Base-by-base conservation (phyloP, 2,113 vertebrate species). In the Speoplatyrhinus poulsoni region DNA sequence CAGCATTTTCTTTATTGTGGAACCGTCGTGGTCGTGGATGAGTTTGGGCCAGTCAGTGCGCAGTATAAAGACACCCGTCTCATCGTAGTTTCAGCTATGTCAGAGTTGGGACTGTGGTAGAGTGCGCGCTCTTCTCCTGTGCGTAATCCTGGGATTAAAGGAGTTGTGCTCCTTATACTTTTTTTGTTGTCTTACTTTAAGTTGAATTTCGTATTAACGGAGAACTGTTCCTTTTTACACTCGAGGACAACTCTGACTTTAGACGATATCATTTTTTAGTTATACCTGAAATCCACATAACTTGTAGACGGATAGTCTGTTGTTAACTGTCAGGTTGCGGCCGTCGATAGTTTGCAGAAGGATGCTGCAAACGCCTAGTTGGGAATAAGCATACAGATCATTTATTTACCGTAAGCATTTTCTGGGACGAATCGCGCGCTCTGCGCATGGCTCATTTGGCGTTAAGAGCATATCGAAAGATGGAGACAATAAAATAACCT, bases 131-230 rank as follows among this genome's bases (percentile, higher is more conserved):
- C 63, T 46, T 65, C 71, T 66, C 58, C 50, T 46, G 70, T 72
- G 82, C 73, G 72, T 79, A 82, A 70, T 33, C n/a, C n/a, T n/a
- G n/a, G 46, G 55, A 55, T 26, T 46, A 6, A 41, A 41, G 5
- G 7, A 41, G 36, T 41, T 41, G 36, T 1, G 36, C 36, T 41
- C 5, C 5, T 6, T 8, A 8, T 41, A 6, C 36, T 41, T 41
- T 41, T 41, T 41, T 19, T 41, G 36, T 41, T 41, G 36, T 41
- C 36, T 41, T 41, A 41, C 36, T 41, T 41, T 7, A 5, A 8
- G 36, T 41, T 41, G 0, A 41, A 41, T 41, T 41, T 41, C 36
- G 36, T 26, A 26, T 26, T 26, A 26, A 26, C 7, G 36, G 36
- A 41, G 7, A 6, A 8, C 3, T 7, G 4, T 41, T 41, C 0